Evolutionary conservation across 2,113 vertebrate species (phyloP).

Genomic region (Mustela nigripes): DNA sequence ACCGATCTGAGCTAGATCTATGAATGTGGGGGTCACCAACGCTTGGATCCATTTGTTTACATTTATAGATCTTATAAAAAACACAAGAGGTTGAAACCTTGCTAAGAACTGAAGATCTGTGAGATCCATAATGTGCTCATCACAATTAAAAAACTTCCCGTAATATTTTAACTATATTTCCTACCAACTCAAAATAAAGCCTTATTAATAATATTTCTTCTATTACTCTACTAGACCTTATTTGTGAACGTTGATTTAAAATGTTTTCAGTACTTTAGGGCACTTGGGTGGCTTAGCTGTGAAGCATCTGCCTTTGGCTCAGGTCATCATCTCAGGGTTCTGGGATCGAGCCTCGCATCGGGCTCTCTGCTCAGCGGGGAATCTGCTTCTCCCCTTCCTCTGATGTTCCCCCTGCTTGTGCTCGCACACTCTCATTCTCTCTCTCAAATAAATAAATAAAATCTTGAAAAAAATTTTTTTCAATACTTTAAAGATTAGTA

Average conservation of each 20-base stretch:
- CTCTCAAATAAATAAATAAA: too few relatives aligned
- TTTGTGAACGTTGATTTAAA: not conserved
- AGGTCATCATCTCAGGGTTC: too few relatives aligned
- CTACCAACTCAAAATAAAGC: not conserved
- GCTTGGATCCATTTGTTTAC: not conserved
- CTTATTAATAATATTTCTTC: not conserved
- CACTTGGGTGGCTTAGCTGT: too few relatives aligned
- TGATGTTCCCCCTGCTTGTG: too few relatives aligned
- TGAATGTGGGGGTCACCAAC: not conserved
- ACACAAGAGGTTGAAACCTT: not conserved
- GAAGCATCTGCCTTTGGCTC: too few relatives aligned
- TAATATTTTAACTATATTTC: not conserved
- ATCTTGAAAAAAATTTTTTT: too few relatives aligned
- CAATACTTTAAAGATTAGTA: not conserved
- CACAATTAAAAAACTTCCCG: not conserved
- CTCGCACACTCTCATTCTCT: too few relatives aligned
- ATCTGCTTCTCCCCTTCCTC: too few relatives aligned
- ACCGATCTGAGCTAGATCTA: not conserved
- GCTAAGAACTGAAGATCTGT: conserved; percentile 2
- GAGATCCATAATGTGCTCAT: not conserved
- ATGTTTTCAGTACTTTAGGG: not conserved
- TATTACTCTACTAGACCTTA: not conserved
- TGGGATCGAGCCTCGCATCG: rapidly evolving
- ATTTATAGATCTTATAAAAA: not conserved
- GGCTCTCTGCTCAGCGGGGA: too few relatives aligned